These are phyloP conservation scores for Andrena dorsata DNA, from an alignment of 2,888 invertebrate species.

Conservation along the genomic window DNA sequence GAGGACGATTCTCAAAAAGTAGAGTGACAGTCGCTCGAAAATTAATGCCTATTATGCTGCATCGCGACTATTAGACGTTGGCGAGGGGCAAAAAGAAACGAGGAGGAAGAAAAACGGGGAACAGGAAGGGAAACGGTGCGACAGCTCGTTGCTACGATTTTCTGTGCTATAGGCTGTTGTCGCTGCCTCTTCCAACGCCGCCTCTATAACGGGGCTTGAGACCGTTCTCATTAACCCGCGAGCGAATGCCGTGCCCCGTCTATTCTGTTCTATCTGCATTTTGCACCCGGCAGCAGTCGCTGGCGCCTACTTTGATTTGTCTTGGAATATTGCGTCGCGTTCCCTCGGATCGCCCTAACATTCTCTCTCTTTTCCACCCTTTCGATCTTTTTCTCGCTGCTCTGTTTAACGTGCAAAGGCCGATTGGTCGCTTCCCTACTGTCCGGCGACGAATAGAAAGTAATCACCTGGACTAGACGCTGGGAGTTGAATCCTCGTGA, in stretches of 20 bases:
- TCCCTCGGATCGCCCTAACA: slow-evolving; percentile 55
- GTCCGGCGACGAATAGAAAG: slow-evolving; percentile 12
- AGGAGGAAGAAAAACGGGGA: slow-evolving; percentile 20
- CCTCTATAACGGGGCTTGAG: slow-evolving; percentile 79
- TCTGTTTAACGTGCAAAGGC: neutral
- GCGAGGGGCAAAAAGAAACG: slow-evolving; percentile 27
- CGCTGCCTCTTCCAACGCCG: slow-evolving; percentile 60
- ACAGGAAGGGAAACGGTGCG: slow-evolving; percentile 38
- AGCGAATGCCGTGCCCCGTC: slow-evolving; percentile 77
- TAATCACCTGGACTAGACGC: slow-evolving; percentile 31
- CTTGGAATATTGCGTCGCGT: slow-evolving; percentile 74
- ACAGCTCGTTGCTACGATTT: slow-evolving; percentile 69
- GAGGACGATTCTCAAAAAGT: slow-evolving; percentile 8
- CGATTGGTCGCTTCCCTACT: slow-evolving; percentile 44
- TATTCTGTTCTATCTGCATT: slow-evolving; percentile 79
- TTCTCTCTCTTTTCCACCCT: slow-evolving; percentile 14
- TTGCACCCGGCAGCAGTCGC: slow-evolving; percentile 78
- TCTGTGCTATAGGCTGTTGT: slow-evolving; percentile 67
- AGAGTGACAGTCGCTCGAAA: slow-evolving; percentile 66
- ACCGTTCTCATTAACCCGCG: slow-evolving; percentile 83
- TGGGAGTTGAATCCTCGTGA: too few relatives aligned
- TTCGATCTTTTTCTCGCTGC: slow-evolving; percentile 13
- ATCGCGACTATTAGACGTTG: slow-evolving; percentile 64
- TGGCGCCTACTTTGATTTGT: slow-evolving; percentile 81
- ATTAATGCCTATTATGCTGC: slow-evolving; percentile 64